Conservation (phyloP, 2,797 vertebrate genomes). For the Sarcophilus harrisii region DNA sequence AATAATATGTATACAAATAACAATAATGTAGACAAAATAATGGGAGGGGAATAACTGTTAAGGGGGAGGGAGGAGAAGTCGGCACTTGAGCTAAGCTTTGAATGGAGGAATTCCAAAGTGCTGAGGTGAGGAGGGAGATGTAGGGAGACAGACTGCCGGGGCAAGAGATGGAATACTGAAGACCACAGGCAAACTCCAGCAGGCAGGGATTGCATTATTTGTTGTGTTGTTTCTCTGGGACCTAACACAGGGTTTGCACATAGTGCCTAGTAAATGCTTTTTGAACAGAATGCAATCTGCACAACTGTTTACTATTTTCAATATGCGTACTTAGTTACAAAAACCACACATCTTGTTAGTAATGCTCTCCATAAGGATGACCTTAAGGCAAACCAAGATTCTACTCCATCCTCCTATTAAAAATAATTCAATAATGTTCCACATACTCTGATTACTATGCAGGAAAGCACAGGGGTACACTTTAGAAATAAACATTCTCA, state of each 20-base stretch:
- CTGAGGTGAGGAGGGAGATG: neutral
- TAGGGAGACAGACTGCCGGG: neutral
- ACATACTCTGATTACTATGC: neutral
- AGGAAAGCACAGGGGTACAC: neutral
- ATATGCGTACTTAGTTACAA: neutral
- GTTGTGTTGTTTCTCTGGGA: neutral
- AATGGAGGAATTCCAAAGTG: neutral
- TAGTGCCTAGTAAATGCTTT: neutral
- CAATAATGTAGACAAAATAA: neutral
- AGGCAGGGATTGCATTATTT: neutral
- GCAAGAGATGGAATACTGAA: too few relatives aligned
- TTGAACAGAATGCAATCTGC: neutral
- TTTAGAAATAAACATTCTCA: neutral
- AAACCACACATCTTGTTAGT: neutral
- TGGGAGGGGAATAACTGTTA: too few relatives aligned
- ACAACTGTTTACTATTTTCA: neutral
- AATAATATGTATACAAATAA: neutral
- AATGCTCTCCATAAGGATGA: neutral
- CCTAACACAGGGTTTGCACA: neutral
- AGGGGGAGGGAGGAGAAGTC: too few relatives aligned
- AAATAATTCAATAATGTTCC: neutral
- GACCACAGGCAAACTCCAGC: neutral
- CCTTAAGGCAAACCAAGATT: neutral
- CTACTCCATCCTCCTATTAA: neutral
- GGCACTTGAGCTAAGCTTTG: too few relatives aligned